Evolutionary conservation across 2,797 vertebrate genomes (phyloP), one percentile per base, ranked within the genome.

Genomic region (Anniella stebbinsi): DNA sequence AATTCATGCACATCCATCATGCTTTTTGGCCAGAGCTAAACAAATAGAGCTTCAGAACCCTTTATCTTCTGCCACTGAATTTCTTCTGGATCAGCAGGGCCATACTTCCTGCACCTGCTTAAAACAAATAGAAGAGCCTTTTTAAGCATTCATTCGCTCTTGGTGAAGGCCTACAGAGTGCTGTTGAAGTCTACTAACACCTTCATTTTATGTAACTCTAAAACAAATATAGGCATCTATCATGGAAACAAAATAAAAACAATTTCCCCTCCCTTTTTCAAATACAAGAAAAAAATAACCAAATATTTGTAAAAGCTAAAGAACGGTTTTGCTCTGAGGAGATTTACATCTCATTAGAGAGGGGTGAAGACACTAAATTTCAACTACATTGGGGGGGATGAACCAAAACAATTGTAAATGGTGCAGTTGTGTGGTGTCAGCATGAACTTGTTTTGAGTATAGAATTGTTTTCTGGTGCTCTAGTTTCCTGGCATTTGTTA

Each of bases 381-480:
- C 89, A 95, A 90, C 96, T 96, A 90, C 96, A 96, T 95, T 95
- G 95, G 93, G 94, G 96, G 95, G 96, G 95, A 95, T 95, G 96
- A 95, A 94, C 95, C 86, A 57, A 87, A 94, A 96, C 80, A 96
- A 97, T 96, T 97, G 97, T 97, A 97, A 97, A 95, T 97, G 97
- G 97, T 97, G 96, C 96, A 92, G 81, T 97, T 95, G 94, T 97
- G 97, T 98, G 97, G 95, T 96, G 97, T 98, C 97, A 96, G 97
- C 97, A 98, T 98, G 97, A 96, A 89, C 72, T 97, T 96, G 96
- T 97, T 97, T 96, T 96, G 96, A 97, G 92, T 97, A 96, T 97
- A 97, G 96, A 96, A 91, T 97, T 97, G 95, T 97, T 97, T 97
- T 97, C 96, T 95, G 97, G 97, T 97, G 97, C 97, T 97, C 96